Conservation (phyloP, 1,140 invertebrate species). For the Calliopsis andreniformis region DNA sequence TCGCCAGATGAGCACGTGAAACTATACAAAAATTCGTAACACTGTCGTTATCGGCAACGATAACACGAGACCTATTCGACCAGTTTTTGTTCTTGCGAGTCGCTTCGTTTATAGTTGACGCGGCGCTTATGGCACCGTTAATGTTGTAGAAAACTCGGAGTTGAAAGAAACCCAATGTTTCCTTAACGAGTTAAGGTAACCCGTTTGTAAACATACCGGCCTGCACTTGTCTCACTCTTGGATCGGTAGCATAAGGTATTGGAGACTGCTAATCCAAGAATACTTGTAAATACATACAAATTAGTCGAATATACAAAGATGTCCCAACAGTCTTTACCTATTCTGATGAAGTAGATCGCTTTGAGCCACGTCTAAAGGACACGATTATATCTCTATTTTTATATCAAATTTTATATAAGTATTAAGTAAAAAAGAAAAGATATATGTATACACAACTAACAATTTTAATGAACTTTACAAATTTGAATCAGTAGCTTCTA, state of each 20-base stretch:
- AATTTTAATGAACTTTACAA: no score
- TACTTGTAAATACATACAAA: conserved; percentile 60
- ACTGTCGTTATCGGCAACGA: conserved; percentile 26
- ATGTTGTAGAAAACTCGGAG: not conserved
- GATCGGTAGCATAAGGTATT: not conserved
- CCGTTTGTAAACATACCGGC: conserved; percentile 28
- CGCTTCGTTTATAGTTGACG: not conserved
- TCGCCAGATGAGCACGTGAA: not conserved
- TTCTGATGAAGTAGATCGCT: not conserved
- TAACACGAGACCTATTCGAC: conserved; percentile 8
- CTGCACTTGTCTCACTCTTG: conserved; percentile 32
- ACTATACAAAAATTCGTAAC: not conserved
- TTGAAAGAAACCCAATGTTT: conserved; percentile 9
- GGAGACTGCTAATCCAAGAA: conserved; percentile 19
- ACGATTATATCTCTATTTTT: not conserved
- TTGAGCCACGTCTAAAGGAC: not conserved
- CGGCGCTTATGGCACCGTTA: not conserved
- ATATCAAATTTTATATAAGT: not conserved
- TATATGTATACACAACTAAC: no score
- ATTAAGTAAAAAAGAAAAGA: no score
- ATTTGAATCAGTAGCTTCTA: no score
- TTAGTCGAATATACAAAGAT: conserved; percentile 33
- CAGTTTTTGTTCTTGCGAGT: conserved; percentile 2
- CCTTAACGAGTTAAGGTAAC: not conserved
- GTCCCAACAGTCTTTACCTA: not conserved